A percentile compares a stretch with the other conserved stretches of the same genome.
Evolutionary conservation across 2,888 invertebrate genomes (phyloP).

Genomic region (Plagodis pulveraria): DNA sequence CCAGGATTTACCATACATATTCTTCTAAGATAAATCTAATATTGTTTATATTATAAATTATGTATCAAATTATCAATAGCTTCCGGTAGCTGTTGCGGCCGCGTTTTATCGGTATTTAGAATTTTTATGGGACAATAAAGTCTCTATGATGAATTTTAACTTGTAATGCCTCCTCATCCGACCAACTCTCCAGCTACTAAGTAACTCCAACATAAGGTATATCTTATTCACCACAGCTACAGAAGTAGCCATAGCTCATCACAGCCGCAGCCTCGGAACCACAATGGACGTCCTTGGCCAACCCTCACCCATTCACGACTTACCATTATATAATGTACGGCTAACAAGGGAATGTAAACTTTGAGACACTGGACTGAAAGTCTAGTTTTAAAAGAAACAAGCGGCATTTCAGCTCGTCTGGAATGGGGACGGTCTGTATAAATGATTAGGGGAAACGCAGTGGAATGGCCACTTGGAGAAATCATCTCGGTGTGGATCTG

Average conservation of each 20-base stretch:
- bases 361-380: conserved; percentile 35
- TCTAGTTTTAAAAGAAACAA: conserved; percentile 28
- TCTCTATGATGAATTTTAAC: neutral
- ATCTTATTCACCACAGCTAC: conserved; percentile 18
- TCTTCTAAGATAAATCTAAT: too few relatives aligned
- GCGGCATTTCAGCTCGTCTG: conserved; percentile 24
- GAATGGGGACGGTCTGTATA: conserved; percentile 34
- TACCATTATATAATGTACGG: conserved; percentile 30
- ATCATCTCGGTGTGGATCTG: conserved; percentile 40
- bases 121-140: neutral
- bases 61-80: too few relatives aligned
- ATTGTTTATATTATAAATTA: too few relatives aligned
- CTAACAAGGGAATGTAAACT: conserved; percentile 39
- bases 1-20: too few relatives aligned
- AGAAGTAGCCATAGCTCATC: conserved; percentile 28
- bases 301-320: conserved; percentile 60
- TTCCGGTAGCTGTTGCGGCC: too few relatives aligned
- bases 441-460: conserved; percentile 56
- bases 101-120: too few relatives aligned
- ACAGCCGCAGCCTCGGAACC: conserved; percentile 53
- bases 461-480: conserved; percentile 47
- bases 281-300: conserved; percentile 77
- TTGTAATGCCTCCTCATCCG: conserved; percentile 16
- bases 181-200: conserved; percentile 16
- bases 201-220: conserved; percentile 23